Evolutionary conservation across 1,140 invertebrate genomes (phyloP).

Genomic region (Atta colombica): DNA sequence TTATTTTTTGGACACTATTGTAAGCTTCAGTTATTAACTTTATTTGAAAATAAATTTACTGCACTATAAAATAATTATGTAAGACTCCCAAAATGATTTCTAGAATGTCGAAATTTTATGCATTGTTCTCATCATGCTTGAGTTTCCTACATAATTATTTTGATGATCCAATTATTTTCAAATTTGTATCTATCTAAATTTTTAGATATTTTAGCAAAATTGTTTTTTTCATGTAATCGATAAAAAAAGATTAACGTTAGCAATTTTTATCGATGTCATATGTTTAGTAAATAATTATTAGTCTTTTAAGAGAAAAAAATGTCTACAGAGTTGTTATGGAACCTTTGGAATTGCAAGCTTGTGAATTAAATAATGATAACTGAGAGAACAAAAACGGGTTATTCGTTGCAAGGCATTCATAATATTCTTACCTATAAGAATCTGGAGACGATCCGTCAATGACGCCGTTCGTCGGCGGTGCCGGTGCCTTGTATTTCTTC

Average conservation of each 20-base stretch:
- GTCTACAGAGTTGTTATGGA: background rate
- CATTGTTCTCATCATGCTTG: no score
- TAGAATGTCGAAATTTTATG: no score
- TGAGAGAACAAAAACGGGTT: no score
- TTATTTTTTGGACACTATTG: no score
- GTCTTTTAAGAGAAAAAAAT: background rate
- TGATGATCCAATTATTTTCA: no score
- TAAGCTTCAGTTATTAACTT: no score
- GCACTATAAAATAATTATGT: no score
- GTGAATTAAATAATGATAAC: background rate
- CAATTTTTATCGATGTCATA: background rate
- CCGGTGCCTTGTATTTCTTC: constrained; percentile 90
- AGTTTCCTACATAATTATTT: no score
- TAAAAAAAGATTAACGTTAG: background rate
- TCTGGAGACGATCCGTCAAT: constrained; percentile 76
- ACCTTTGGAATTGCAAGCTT: background rate
- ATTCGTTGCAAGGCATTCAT: background rate
- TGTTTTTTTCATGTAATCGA: background rate
- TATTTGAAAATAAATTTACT: no score
- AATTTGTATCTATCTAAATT: no score
- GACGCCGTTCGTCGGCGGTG: constrained; percentile 85
- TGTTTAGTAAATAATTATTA: background rate
- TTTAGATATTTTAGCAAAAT: no score
- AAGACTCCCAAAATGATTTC: no score
- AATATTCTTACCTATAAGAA: constrained; percentile 73